Evolutionary conservation across 1,140 invertebrate species (phyloP).

Genomic region (Antheraea pernyi): DNA sequence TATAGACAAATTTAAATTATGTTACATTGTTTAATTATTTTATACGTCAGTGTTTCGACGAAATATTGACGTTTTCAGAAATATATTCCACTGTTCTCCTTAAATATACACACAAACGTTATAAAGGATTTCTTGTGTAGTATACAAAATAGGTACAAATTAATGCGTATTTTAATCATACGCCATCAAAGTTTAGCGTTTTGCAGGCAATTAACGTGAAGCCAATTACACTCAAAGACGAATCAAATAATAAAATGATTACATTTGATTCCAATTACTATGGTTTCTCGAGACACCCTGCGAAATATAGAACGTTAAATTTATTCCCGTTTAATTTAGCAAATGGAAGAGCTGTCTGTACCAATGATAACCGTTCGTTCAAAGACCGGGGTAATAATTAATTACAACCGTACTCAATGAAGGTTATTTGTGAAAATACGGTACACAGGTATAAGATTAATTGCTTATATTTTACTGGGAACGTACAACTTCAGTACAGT

Average conservation of each 20-base stretch:
- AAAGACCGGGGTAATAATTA: slow-evolving; percentile 4
- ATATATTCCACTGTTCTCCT: too few relatives aligned
- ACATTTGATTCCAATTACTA: not conserved
- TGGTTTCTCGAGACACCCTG: not conserved
- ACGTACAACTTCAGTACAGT: not conserved
- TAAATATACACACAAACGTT: too few relatives aligned
- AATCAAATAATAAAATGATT: not conserved
- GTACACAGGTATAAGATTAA: not conserved
- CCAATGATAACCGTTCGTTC: not conserved
- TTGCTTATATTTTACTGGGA: not conserved
- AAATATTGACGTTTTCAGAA: too few relatives aligned
- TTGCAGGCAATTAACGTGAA: too few relatives aligned
- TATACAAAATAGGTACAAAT: too few relatives aligned
- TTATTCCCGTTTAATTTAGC: slow-evolving; percentile 11
- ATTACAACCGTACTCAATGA: not conserved
- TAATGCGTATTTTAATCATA: too few relatives aligned
- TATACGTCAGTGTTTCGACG: too few relatives aligned
- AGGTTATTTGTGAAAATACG: not conserved
- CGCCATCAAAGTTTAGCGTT: too few relatives aligned
- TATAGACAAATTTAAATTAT: too few relatives aligned
- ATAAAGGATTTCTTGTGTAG: too few relatives aligned
- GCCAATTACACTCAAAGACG: too few relatives aligned
- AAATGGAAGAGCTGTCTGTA: not conserved
- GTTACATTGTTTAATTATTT: too few relatives aligned
- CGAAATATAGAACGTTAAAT: not conserved